Evolutionary conservation across 2,888 invertebrate species (phyloP), one percentile per base, ranked within the genome.

Genomic region (Crioceris asparagi): DNA sequence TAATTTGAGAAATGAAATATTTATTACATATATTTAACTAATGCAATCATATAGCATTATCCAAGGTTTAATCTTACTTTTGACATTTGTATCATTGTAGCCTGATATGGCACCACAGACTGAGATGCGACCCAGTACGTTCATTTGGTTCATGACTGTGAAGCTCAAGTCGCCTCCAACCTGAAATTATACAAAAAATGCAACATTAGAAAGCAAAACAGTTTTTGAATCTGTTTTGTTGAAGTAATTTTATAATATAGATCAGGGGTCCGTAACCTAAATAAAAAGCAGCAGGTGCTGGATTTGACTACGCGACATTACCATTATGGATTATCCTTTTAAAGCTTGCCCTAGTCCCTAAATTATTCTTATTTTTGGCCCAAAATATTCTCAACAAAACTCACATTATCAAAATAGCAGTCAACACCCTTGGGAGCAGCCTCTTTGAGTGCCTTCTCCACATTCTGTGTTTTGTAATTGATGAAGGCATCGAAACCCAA

Each of bases 321-420:
- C 12, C 10, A 12, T 4, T 17, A 11, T 29, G 15, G 14, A 11
- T 17, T 4, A 31, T 3, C 16, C n/a, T 7, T 19, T 32, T 5
- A 6, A 30, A 5, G 4, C 4, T 29, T 3, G 16, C 14, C 3
- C 12, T 10, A 14, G 8, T 12, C 11, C 2, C 29, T 14, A 14
- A 29, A 10, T 29, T 3, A 7, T 14, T 14, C 3, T 10, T 5
- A 14, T 11, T 3, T 6, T 14, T 29, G n/a, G n/a, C n/a, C n/a
- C n/a, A n/a, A n/a, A n/a, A n/a, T n/a, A n/a, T n/a, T n/a, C n/a
- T n/a, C n/a, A n/a, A n/a, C n/a, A n/a, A 21, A 27, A 59, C 71
- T 57, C 62, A 83, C 83, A 59, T 82, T 83, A 54, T 83, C 83
- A 54, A 82, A 83, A 52, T 78, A 83, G 53, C 79, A 77, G 53